Base-by-base conservation (phyloP, 2,113 vertebrate genomes). In the Chaetorhynchus papuensis region DNA sequence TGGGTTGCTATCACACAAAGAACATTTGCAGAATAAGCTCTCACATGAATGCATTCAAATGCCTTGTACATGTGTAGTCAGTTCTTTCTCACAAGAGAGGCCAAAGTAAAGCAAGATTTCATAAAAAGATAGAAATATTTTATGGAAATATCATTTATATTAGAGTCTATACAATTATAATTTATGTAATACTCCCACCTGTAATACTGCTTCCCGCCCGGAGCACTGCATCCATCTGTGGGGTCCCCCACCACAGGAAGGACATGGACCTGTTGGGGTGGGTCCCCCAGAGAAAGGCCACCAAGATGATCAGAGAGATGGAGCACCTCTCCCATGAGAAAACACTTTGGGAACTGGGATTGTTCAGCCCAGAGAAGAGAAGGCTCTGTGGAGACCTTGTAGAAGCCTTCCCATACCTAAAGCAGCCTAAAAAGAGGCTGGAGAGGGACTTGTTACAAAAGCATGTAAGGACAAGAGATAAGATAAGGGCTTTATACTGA, bases 291-390 rank as follows among this genome's bases (percentile, higher is more conserved):
- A 61, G 30, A 10, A 76, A 41, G 21, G 35, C 10, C 30, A 54
- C 30, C 41, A 61, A 35, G 21, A 18, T 53, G 4, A 27, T 47
- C 35, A 69, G 21, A 54, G 24, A 35, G 14, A 28, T 42, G 41
- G 18, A 69, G 14, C 31, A 31, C 15, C 26, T 69, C 39, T 69
- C 12, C 30, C 26, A 9, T 9, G 30, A 61, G 26, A 31, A 61
- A 90, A 61, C 0, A 0, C 11, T 68, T 28, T 41, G 27, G 23
- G 8, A 35, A 35, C 9, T 41, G n/a, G 17, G 61, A 45, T 26
- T 37, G 7, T 11, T 47, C 39, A 60, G 39, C 30, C 30, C 20
- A 37, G 47, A 69, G 41, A 53, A 68, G 30, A 6, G 11, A 35
- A 83, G 5, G 8, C 14, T 47, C n/a, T 41, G 11, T 31, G 30